Evolutionary conservation across 1,140 invertebrate genomes (phyloP).

Genomic region (Globodera ellingtonae): DNA sequence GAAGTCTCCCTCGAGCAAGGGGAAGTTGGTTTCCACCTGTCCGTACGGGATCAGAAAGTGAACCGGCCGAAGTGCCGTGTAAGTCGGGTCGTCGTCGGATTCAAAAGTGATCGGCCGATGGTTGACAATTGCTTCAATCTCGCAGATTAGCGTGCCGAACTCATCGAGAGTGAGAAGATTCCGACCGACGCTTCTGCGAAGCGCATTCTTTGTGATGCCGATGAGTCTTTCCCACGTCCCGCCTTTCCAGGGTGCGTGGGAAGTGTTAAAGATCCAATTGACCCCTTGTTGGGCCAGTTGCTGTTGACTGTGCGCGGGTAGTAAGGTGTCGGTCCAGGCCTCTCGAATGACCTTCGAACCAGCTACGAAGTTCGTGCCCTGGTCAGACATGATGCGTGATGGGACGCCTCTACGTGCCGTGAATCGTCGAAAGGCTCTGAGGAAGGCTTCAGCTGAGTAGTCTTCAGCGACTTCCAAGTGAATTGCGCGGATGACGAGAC

Average conservation of each 20-base stretch:
- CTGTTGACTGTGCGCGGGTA: neutral
- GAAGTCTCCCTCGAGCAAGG: neutral
- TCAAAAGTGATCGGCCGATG: neutral
- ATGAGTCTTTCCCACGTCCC: neutral
- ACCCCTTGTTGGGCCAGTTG: neutral
- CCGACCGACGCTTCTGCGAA: neutral
- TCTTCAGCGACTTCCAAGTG: constrained; percentile 19
- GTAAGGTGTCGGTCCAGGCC: neutral
- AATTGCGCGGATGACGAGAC: constrained; percentile 14
- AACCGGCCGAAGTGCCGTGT: neutral
- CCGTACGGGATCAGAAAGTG: neutral
- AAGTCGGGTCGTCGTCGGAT: neutral
- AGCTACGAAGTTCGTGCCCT: constrained; percentile 18
- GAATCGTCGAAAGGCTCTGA: constrained; percentile 12
- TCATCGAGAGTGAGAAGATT: neutral
- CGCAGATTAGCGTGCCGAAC: constrained; percentile 10
- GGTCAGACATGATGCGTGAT: constrained; percentile 13
- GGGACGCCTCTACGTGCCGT: constrained; percentile 16
- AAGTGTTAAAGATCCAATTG: constrained; percentile 15
- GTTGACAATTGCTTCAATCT: constrained; percentile 1
- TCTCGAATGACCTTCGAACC: neutral
- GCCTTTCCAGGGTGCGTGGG: constrained; percentile 5
- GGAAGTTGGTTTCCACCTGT: neutral
- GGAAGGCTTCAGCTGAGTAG: constrained; percentile 9
- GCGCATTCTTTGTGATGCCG: neutral